Conservation (phyloP, 2,888 invertebrate species). For the Drosophila prostipennis region DNA sequence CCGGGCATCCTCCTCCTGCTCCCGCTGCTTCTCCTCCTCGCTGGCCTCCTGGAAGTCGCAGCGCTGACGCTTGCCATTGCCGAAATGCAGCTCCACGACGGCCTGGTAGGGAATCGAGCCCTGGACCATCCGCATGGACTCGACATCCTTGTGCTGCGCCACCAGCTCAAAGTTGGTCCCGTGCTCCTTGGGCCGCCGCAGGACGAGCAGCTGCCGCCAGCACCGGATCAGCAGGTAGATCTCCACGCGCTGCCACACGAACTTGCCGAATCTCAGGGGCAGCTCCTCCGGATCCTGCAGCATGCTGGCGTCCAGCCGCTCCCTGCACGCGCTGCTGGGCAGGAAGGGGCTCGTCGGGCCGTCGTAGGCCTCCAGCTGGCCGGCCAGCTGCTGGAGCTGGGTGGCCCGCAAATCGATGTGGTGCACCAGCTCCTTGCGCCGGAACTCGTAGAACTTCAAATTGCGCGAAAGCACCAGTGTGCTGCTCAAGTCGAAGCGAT, state of each 20-base stretch:
- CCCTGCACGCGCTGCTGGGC: constrained; percentile 39
- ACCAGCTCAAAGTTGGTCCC: constrained; percentile 50
- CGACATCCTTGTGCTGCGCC: constrained; percentile 67
- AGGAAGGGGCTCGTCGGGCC: constrained; percentile 67
- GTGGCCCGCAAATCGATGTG: constrained; percentile 66
- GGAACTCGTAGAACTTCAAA: constrained; percentile 77
- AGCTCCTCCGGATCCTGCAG: constrained; percentile 49
- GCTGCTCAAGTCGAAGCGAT: background rate
- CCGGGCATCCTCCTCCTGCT: too few species aligned
- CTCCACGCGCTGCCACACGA: constrained; percentile 66
- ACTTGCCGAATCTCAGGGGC: constrained; percentile 76
- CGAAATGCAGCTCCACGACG: constrained; percentile 64
- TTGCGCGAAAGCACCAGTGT: constrained; percentile 66
- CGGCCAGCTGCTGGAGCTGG: constrained; percentile 38
- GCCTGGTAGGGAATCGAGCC: constrained; percentile 68
- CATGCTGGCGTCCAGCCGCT: constrained; percentile 47
- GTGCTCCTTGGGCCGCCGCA: constrained; percentile 51
- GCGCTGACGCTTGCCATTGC: constrained; percentile 43
- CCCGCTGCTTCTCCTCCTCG: background rate
- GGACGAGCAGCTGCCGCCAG: constrained; percentile 76
- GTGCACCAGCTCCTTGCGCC: constrained; percentile 67
- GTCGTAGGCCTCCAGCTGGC: constrained; percentile 50
- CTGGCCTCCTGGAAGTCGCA: constrained; percentile 72
- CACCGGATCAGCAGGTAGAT: constrained; percentile 76
- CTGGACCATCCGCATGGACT: constrained; percentile 57